phyloP scores from a whole-genome alignment of 2,888 invertebrate species.

The Eupithecia exiguata region DNA sequence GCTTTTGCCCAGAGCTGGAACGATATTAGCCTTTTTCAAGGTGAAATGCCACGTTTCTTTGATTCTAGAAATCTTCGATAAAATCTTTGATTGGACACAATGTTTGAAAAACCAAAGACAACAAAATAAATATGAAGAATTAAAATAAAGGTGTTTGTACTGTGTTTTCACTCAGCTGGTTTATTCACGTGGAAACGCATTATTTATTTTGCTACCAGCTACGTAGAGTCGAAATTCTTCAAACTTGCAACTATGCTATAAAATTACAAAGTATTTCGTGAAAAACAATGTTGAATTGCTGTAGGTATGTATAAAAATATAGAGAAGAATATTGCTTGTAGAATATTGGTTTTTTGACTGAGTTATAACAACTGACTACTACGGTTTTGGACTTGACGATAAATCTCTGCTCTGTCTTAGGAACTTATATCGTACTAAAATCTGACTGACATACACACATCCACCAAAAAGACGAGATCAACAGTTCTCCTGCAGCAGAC shows the following conservation, averaged over 20 bases:
- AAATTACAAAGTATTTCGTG: background rate
- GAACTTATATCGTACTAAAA: background rate
- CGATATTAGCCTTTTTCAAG: background rate
- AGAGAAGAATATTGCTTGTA: background rate
- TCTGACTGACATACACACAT: background rate
- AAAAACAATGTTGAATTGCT: too few species aligned
- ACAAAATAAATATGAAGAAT: too few species aligned
- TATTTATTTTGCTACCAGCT: background rate
- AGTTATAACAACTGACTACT: background rate
- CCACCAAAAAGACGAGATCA: background rate
- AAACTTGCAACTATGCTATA: background rate
- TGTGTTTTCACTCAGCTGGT: too few species aligned
- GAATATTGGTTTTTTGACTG: background rate
- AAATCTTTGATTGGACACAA: too few species aligned
- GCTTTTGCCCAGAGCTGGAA: background rate
- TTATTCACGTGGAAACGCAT: background rate
- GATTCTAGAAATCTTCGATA: too few species aligned
- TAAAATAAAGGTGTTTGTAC: too few species aligned
- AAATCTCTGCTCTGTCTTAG: background rate
- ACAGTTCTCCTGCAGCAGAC: background rate
- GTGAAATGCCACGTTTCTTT: too few species aligned
- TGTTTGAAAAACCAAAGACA: too few species aligned
- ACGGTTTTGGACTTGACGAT: too few species aligned
- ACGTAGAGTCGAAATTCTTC: background rate
- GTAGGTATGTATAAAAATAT: background rate